Conservation (phyloP, 2,797 vertebrate species). For the Pseudochaenichthys georgianus region DNA sequence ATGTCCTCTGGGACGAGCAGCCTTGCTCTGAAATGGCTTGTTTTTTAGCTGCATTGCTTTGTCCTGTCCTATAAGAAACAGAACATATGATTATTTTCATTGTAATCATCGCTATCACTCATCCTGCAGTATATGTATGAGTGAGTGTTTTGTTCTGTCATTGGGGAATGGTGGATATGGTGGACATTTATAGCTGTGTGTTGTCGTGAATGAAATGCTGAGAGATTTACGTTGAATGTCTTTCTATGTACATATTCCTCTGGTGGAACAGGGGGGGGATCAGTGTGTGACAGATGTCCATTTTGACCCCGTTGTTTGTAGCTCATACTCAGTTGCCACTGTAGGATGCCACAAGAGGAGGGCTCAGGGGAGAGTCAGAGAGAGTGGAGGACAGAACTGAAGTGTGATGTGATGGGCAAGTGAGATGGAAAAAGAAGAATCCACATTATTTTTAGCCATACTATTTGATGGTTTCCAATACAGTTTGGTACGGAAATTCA, state of each 20-base stretch:
- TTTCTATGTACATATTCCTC: background rate
- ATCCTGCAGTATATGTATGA: background rate
- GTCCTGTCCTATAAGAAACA: conserved; percentile 5
- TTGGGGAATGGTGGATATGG: conserved; percentile 3
- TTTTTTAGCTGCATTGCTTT: background rate
- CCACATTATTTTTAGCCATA: background rate
- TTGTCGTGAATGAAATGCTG: background rate
- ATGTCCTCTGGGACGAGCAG: conserved; percentile 19
- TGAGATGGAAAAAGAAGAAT: background rate
- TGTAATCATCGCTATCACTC: background rate
- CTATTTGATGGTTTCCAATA: too few relatives aligned
- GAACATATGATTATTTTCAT: background rate
- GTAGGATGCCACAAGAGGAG: background rate
- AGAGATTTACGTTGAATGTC: conserved; percentile 34
- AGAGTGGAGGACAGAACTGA: background rate
- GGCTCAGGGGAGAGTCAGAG: background rate
- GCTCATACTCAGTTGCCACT: background rate
- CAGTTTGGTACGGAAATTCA: background rate
- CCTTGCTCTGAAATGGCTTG: conserved; percentile 1
- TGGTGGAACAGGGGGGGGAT: background rate
- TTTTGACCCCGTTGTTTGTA: conserved; percentile 17
- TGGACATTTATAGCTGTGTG: conserved; percentile 36
- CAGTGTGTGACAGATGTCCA: background rate
- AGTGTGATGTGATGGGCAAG: background rate
- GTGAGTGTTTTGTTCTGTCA: background rate